Evolutionary conservation across 2,113 vertebrate species (phyloP).

Genomic region (Clarias batrachus): DNA sequence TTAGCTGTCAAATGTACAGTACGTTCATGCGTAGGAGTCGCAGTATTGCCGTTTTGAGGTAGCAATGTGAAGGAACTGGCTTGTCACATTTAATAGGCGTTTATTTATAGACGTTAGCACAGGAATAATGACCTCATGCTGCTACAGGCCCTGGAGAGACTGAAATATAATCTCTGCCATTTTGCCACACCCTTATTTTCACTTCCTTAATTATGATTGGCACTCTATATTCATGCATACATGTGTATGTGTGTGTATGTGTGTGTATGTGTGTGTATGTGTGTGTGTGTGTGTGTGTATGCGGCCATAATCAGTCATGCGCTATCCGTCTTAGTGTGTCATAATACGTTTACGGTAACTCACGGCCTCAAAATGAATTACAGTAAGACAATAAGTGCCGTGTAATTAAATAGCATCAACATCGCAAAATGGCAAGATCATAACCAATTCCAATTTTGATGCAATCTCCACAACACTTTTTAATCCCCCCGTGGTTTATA

Average conservation of each 20-base stretch:
- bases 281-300: not conserved
- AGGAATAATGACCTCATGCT: slow-evolving; percentile 5
- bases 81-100: not conserved
- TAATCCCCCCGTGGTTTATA: slow-evolving; percentile 12
- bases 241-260: too few species aligned
- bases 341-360: not conserved
- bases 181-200: slow-evolving; percentile 47
- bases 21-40: not conserved
- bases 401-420: not conserved
- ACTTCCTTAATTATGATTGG: slow-evolving; percentile 61
- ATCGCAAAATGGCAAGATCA: not conserved
- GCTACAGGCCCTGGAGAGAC: slow-evolving; percentile 6
- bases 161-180: slow-evolving; percentile 27
- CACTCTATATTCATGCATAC: not conserved
- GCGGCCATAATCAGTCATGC: too few species aligned
- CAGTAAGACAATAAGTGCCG: not conserved
- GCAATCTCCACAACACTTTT: slow-evolving; percentile 14
- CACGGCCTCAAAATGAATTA: not conserved
- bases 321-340: not conserved
- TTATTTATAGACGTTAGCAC: not conserved
- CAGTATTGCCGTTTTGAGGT: not conserved
- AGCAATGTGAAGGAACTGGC: not conserved
- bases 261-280: too few species aligned
- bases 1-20: not conserved
- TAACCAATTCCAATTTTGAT: not conserved